Base-by-base conservation (phyloP, 2,888 invertebrate genomes). In the Drosophila nigricruria region DNA sequence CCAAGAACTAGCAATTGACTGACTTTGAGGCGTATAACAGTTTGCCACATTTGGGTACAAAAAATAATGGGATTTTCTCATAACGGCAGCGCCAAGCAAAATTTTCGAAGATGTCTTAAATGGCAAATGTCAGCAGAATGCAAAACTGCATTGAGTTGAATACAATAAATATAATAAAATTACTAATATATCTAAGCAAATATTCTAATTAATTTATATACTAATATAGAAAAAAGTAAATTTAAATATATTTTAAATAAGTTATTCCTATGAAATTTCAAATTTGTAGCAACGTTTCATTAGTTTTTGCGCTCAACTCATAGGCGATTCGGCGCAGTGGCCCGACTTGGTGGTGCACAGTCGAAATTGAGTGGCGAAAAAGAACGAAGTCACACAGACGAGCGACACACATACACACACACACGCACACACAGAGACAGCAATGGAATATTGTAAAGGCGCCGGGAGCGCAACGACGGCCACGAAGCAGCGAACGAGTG, bases 271-370 rank as follows among this genome's bases (percentile, higher is more conserved):
- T 36, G 23, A 50, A 56, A 50, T 67, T 82, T 85, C 68, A 88
- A 83, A 85, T 73, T 30, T 66, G 8, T n/a, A 36, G 52, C 18
- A 56, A 20, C 47, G 20, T 65, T 72, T 77, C 30, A 56, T 45
- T 40, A 63, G 58, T 23, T 73, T 73, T 68, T 62, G 75, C 50
- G 64, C 75, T 65, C 70, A 72, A 70, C 10, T 59, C 16, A 18
- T 50, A 2, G 36, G 6, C 18, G 91, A 91, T 85, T 90, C 90
- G 88, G 91, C 92, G 92, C 92, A 87, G 18, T 86, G 58, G 18
- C 32, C 54, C 69, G 77, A 91, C 84, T 80, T 86, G 90, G 89
- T 90, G 83, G 60, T 63, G 65, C 68, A 79, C 50, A 42, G 47
- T 50, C 16, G 53, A 54, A 67, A 54, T 45, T 60, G 58, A 73